phyloP scores from a whole-genome alignment of 2,797 vertebrate species.

The Miichthys miiuy region DNA sequence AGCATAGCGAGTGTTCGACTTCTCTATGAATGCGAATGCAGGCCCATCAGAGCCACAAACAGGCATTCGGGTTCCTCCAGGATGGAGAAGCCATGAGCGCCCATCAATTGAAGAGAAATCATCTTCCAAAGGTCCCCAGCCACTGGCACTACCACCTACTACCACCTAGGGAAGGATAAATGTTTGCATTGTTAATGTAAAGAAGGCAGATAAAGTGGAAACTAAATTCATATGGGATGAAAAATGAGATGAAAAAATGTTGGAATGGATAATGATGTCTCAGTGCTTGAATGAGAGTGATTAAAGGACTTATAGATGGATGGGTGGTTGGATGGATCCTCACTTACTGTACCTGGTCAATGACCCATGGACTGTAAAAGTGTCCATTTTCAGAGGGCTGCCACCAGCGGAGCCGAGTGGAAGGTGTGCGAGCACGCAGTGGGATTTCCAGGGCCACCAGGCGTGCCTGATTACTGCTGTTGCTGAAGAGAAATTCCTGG shows the following conservation, averaged over 20 bases:
- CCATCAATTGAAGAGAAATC: conserved; percentile 93
- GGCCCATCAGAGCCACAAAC: conserved; percentile 97
- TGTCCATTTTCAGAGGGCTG: conserved; percentile 96
- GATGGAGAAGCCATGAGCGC: conserved; percentile 97
- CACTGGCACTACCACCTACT: conserved; percentile 96
- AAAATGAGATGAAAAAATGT: background rate
- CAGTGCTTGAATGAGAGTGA: background rate
- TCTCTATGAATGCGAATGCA: conserved; percentile 98
- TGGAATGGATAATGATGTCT: conserved; percentile 5
- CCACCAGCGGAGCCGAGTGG: conserved; percentile 97
- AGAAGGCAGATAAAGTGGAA: background rate
- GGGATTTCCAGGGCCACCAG: conserved; percentile 96
- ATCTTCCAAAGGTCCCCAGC: conserved; percentile 95
- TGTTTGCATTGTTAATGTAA: background rate
- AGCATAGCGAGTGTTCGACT: conserved; percentile 97
- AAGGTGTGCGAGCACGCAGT: conserved; percentile 89
- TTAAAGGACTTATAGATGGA: background rate
- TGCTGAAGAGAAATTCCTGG: conserved; percentile 98
- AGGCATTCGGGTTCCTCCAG: conserved; percentile 96
- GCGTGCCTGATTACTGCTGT: conserved; percentile 95
- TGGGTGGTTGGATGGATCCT: conserved; percentile 13
- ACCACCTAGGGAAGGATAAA: conserved; percentile 87
- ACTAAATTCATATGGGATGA: background rate
- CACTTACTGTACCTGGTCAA: conserved; percentile 91
- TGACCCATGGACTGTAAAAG: conserved; percentile 99